A percentile compares a stretch with the other conserved stretches of the same genome.
phyloP scores from a whole-genome alignment of 2,888 invertebrate genomes.

The Prosopocoilus inquinatus region DNA sequence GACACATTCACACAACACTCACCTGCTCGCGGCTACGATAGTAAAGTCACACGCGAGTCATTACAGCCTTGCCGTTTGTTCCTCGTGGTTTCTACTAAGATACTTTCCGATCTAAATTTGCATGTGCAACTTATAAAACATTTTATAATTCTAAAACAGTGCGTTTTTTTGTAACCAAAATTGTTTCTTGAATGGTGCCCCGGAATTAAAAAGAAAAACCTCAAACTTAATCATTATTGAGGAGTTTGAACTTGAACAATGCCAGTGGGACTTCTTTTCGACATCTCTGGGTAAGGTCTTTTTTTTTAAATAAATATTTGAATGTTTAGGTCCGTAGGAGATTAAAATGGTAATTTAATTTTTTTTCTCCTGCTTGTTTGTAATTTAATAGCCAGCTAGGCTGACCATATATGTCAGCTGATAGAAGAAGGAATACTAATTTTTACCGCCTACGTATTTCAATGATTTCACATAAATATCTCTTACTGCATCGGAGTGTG shows the following conservation, averaged over 20 bases:
- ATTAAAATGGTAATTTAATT: no score
- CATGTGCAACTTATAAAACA: background rate
- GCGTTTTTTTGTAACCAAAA: background rate
- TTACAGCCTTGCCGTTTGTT: background rate
- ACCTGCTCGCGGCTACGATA: slow-evolving; percentile 16
- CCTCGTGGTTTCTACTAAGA: background rate
- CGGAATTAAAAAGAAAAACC: background rate
- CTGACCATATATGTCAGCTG: no score
- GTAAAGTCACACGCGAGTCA: background rate
- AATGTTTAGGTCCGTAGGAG: no score
- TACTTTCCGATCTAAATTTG: background rate
- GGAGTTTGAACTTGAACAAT: slow-evolving; percentile 42
- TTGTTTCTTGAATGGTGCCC: background rate
- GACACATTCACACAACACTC: slow-evolving; percentile 16
- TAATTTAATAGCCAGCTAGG: no score
- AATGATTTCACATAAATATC: no score
- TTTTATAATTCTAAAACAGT: no score
- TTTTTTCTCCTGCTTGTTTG: no score
- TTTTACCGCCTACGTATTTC: no score
- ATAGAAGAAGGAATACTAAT: no score
- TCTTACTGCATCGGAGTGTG: no score
- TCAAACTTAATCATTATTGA: background rate
- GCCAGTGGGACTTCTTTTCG: slow-evolving; percentile 61
- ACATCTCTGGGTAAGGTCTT: slow-evolving; percentile 57
- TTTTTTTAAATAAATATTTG: no score